phyloP scores from a whole-genome alignment of 1,140 invertebrate species.

The Drosophila gunungcola region DNA sequence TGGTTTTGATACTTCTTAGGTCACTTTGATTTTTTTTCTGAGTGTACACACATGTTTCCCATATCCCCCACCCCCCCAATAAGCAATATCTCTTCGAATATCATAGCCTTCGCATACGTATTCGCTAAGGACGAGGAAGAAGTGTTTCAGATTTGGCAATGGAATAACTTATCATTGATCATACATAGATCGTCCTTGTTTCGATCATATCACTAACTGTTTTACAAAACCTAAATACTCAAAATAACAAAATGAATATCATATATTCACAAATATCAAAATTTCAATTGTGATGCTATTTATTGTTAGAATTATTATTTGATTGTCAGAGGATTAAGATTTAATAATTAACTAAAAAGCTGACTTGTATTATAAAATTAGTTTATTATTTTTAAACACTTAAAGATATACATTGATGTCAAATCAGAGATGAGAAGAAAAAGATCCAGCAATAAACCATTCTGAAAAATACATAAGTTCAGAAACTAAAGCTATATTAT shows the following conservation, averaged over 20 bases:
- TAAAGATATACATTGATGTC: neutral
- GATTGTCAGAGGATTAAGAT: neutral
- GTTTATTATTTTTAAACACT: neutral
- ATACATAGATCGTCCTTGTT: slow-evolving; percentile 14
- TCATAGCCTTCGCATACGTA: slow-evolving; percentile 71
- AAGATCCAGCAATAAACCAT: neutral
- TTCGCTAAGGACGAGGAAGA: slow-evolving; percentile 9
- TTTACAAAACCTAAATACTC: neutral
- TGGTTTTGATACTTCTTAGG: too few species aligned
- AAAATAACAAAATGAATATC: slow-evolving; percentile 18
- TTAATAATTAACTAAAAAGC: neutral
- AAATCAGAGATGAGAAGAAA: neutral
- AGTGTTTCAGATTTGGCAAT: slow-evolving; percentile 23
- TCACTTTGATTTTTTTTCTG: too few species aligned
- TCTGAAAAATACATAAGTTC: too few species aligned
- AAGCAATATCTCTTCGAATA: slow-evolving; percentile 71
- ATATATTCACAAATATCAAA: slow-evolving; percentile 24
- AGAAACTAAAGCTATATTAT: too few species aligned
- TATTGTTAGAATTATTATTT: neutral
- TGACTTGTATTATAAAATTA: slow-evolving; percentile 5
- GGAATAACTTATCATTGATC: slow-evolving; percentile 14
- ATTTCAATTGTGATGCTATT: slow-evolving; percentile 8
- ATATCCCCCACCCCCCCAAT: slow-evolving; percentile 23
- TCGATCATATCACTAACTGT: neutral
- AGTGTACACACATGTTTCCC: neutral